Evolutionary conservation across 2,888 invertebrate species (phyloP), one percentile per base, ranked within the genome.

Genomic region (Oxycera nigricornis): DNA sequence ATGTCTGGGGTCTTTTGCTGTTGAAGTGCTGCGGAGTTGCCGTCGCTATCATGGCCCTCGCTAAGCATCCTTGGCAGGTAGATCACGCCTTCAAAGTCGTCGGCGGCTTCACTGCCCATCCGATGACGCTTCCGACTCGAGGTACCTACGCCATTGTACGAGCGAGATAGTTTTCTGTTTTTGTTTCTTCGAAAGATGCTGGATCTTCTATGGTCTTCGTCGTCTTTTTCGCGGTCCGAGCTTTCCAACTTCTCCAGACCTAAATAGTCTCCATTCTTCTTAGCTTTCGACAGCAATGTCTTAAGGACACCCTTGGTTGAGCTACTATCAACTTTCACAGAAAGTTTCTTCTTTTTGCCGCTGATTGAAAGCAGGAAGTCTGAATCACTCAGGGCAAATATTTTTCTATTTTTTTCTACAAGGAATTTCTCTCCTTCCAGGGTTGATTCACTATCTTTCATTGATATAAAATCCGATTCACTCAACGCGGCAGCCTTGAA

Each of bases 331-430:
- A 79, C 81, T 73, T 83, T 83, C 3, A 79, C 73, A 0, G 80
- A 77, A 9, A 61, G 30, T 52, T 76, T 77, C 65, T 70, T 77
- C 28, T 73, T 62, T 72, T 79, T 81, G 0, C 81, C 82, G 20
- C 79, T 78, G 52, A 81, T 80, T 14, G 81, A 82, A 52, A 82
- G 80, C 17, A 85, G 75, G 75, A 86, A 86, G 72, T 85, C 85
- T 0, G 85, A 85, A 73, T 85, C 85, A 77, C 85, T 85, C 14
- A 82, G 77, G 1, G 86, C 85, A 26, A 83, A 82, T 1, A 82
- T 77, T 77, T 83, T 84, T 67, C 81, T 74, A 57, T 76, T 77
- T 50, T 76, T 77, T 17, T 68, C 76, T 0, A 73, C 65, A 11
- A 52, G 28, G 11, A 80, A 68, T 76, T 1, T 79, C 74, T 77